phyloP scores from a whole-genome alignment of 1,140 invertebrate species.

The Papilio polyxenes region DNA sequence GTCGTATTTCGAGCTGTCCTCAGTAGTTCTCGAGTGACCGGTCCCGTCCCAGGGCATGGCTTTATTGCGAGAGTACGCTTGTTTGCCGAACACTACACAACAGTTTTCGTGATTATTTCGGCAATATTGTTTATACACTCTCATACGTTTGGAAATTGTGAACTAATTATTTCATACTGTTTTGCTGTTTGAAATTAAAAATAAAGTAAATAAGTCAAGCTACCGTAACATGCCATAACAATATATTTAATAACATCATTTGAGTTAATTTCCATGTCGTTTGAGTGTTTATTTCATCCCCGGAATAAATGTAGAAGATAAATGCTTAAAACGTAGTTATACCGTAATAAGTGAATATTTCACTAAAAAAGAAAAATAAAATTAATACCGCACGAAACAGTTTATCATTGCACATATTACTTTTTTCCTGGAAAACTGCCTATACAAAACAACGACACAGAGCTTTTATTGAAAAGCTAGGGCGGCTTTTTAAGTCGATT shows the following conservation, averaged over 20 bases:
- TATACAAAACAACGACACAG: constrained; percentile 45
- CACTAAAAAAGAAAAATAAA: neutral
- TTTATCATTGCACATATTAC: constrained; percentile 35
- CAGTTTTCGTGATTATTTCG: constrained; percentile 65
- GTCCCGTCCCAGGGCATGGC: constrained; percentile 44
- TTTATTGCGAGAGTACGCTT: constrained; percentile 63
- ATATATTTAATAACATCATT: no score
- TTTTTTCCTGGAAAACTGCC: constrained; percentile 44
- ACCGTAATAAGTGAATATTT: neutral
- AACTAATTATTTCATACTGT: neutral
- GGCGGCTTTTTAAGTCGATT: constrained; percentile 62
- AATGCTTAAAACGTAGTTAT: neutral
- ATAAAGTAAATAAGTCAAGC: neutral
- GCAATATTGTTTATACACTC: constrained; percentile 56
- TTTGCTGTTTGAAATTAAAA: neutral
- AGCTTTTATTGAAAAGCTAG: constrained; percentile 57
- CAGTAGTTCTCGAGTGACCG: constrained; percentile 65
- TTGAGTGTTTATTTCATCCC: no score
- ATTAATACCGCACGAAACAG: constrained; percentile 15
- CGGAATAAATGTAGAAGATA: no score
- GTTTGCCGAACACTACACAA: constrained; percentile 67
- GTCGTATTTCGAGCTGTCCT: constrained; percentile 65
- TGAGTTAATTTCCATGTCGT: no score
- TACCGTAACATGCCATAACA: neutral
- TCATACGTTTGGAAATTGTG: constrained; percentile 23